These are phyloP conservation scores for Venustaconcha ellipsiformis DNA, from an alignment of 1,140 invertebrate species.

Conservation along the genomic window DNA sequence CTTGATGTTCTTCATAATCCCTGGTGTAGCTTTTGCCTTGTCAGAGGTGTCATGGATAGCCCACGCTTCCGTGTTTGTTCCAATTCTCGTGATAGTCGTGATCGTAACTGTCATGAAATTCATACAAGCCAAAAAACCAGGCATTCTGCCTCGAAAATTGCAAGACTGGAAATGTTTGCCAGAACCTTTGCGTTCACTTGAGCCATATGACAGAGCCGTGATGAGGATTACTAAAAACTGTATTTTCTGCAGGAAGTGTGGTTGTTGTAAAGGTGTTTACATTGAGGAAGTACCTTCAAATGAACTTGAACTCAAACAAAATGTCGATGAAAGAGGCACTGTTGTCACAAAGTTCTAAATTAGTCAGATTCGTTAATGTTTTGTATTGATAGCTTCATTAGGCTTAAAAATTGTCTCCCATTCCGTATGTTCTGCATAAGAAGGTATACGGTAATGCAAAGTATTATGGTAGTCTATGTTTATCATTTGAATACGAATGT, in stretches of 20 bases:
- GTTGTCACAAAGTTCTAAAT: no score
- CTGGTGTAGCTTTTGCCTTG: slow-evolving; percentile 69
- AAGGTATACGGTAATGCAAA: no score
- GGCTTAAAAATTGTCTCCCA: no score
- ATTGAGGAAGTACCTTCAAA: slow-evolving; percentile 2
- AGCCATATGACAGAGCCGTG: slow-evolving; percentile 43
- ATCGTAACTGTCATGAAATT: slow-evolving; percentile 52
- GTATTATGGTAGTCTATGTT: no score
- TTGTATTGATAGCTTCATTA: no score
- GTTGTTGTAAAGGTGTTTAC: slow-evolving; percentile 22
- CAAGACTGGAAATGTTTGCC: slow-evolving; percentile 62
- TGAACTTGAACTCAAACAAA: no score
- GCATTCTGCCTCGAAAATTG: slow-evolving; percentile 44
- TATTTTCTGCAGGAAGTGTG: slow-evolving; percentile 23
- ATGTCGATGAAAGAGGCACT: no score
- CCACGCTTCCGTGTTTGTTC: slow-evolving; percentile 45
- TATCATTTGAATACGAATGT: no score
- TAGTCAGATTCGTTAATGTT: no score
- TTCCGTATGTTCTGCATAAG: no score
- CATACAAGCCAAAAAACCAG: slow-evolving; percentile 46
- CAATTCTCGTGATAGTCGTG: slow-evolving; percentile 41
- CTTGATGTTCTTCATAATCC: slow-evolving; percentile 72
- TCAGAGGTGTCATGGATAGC: slow-evolving; percentile 60
- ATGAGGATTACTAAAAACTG: slow-evolving; percentile 23
- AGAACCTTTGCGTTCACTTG: slow-evolving; percentile 44